Conservation (phyloP, 2,888 invertebrate genomes). For the Trachelus iudaicus region DNA sequence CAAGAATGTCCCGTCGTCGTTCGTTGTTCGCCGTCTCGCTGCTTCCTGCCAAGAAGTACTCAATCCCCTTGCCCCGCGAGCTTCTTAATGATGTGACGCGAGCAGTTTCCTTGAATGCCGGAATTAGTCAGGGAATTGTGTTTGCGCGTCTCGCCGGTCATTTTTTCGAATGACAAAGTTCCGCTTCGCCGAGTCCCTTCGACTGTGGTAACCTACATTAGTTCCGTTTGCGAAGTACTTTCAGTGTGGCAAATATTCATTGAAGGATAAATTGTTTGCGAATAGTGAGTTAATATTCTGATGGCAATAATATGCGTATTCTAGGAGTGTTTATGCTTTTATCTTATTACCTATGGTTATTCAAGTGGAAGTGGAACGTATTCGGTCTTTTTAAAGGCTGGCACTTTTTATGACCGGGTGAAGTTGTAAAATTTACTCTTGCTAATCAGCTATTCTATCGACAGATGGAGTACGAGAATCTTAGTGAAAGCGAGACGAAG, state of each 20-base stretch:
- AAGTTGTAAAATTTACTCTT: neutral
- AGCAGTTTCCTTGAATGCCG: neutral
- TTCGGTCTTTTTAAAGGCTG: neutral
- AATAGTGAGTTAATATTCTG: neutral
- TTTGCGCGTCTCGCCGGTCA: neutral
- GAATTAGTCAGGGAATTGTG: neutral
- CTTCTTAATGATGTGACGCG: neutral
- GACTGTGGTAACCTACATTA: neutral
- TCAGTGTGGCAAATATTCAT: neutral
- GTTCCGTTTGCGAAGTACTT: neutral
- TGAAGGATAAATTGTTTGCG: neutral
- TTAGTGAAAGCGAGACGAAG: neutral
- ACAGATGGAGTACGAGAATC: neutral
- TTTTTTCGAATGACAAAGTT: neutral
- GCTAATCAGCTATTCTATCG: neutral
- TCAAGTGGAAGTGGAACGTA: neutral
- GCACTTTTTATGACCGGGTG: neutral
- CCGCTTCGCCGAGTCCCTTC: neutral
- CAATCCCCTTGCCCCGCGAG: neutral
- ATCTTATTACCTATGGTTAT: neutral
- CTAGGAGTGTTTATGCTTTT: neutral
- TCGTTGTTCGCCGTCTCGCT: neutral
- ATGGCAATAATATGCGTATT: neutral
- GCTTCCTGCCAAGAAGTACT: neutral
- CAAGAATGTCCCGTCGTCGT: constrained; percentile 42